These are phyloP conservation scores for Pelosia muscerda DNA, from an alignment of 2,888 invertebrate genomes.

Conservation along the genomic window DNA sequence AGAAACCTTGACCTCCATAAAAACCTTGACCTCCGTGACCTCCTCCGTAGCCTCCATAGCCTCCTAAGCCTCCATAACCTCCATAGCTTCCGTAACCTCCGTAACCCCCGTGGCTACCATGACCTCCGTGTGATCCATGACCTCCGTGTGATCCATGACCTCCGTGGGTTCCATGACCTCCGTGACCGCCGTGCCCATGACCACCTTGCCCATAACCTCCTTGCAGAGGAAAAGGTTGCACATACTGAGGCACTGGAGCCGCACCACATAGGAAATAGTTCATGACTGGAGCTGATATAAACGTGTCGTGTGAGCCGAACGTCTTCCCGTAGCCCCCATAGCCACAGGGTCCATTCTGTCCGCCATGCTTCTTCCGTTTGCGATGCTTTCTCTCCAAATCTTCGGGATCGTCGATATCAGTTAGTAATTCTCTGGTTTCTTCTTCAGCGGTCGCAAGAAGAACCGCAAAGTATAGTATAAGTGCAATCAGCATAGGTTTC, in stretches of 20 bases:
- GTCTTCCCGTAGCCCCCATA: slow-evolving; percentile 66
- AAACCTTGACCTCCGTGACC: slow-evolving; percentile 38
- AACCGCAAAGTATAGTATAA: slow-evolving; percentile 58
- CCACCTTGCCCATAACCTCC: slow-evolving; percentile 50
- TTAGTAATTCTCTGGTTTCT: slow-evolving; percentile 61
- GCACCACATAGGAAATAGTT: slow-evolving; percentile 78
- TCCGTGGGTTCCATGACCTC: background rate
- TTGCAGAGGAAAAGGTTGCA: slow-evolving; percentile 48
- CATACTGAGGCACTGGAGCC: slow-evolving; percentile 38
- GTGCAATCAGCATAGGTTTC: slow-evolving; percentile 59
- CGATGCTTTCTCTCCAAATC: slow-evolving; percentile 70
- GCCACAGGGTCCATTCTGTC: slow-evolving; percentile 61
- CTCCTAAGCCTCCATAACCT: slow-evolving; percentile 44
- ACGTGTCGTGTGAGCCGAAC: slow-evolving; percentile 70
- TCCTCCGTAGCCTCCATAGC: slow-evolving; percentile 40
- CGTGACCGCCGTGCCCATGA: slow-evolving; percentile 46
- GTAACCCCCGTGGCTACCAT: slow-evolving; percentile 43
- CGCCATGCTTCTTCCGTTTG: slow-evolving; percentile 73
- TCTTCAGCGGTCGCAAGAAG: slow-evolving; percentile 57
- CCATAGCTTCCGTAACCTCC: slow-evolving; percentile 51
- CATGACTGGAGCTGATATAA: slow-evolving; percentile 76
- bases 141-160: slow-evolving; percentile 41
- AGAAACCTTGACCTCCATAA: slow-evolving; percentile 40
- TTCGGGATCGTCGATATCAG: slow-evolving; percentile 59
- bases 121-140: slow-evolving; percentile 45